These are phyloP conservation scores for Caenorhabditis auriculariae DNA, from an alignment of 2,888 invertebrate species.

Conservation along the genomic window DNA sequence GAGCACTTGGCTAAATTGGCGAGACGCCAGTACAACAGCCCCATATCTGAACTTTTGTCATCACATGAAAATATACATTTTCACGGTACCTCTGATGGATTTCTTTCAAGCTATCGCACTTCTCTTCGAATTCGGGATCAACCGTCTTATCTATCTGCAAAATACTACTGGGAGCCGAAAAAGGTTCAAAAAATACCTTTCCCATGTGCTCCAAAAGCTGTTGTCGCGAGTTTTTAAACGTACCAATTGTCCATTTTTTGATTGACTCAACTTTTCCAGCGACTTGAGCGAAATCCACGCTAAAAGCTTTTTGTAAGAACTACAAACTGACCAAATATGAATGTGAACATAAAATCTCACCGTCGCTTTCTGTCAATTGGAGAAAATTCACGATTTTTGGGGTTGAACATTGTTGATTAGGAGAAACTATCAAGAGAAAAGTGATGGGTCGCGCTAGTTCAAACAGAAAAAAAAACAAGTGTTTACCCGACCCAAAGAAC, in stretches of 20 bases:
- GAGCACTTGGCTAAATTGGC: constrained; percentile 84
- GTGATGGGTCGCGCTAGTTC: too few species aligned
- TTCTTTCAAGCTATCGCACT: constrained; percentile 87
- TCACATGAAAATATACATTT: too few species aligned
- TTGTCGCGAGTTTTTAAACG: constrained; percentile 96
- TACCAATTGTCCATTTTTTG: constrained; percentile 95
- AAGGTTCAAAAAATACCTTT: too few species aligned
- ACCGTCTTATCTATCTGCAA: constrained; percentile 66
- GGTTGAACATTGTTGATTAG: neutral
- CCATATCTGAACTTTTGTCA: constrained; percentile 64
- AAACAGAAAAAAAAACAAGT: neutral
- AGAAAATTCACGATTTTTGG: neutral
- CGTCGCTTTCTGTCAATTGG: too few species aligned
- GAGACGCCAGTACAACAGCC: constrained; percentile 81
- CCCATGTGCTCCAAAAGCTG: constrained; percentile 93
- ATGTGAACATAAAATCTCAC: too few species aligned
- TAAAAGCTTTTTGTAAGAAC: constrained; percentile 13
- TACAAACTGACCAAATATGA: too few species aligned
- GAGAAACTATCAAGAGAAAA: too few species aligned
- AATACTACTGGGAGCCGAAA: too few species aligned
- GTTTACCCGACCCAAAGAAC: neutral
- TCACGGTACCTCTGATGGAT: constrained; percentile 34
- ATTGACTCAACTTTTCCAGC: constrained; percentile 82
- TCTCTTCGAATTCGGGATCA: constrained; percentile 82
- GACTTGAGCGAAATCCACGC: constrained; percentile 51